Evolutionary conservation across 2,113 vertebrate genomes (phyloP).

Genomic region (Mastomys coucha): DNA sequence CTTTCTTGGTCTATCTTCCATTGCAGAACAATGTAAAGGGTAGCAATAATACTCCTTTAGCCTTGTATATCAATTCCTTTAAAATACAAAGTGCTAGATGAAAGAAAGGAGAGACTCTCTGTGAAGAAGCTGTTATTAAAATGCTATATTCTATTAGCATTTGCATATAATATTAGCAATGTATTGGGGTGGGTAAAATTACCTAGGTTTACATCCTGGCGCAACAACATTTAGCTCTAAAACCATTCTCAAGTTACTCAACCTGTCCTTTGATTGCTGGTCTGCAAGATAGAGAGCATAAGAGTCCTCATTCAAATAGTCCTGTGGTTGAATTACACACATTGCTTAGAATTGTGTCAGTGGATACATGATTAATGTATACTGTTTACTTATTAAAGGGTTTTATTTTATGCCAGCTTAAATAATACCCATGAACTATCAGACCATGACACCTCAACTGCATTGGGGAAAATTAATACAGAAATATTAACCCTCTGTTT

Average conservation of each 20-base stretch:
- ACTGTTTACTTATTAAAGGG: background rate
- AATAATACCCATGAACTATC: background rate
- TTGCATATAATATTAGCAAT: background rate
- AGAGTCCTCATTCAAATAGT: background rate
- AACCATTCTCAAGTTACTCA: background rate
- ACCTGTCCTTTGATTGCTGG: background rate
- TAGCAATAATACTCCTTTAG: background rate
- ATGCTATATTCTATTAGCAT: background rate
- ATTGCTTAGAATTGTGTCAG: background rate
- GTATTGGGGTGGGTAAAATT: background rate
- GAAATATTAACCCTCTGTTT: background rate
- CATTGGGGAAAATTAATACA: constrained; percentile 11
- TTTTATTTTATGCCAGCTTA: background rate
- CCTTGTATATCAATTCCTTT: background rate
- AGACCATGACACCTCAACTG: background rate
- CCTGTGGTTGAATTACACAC: background rate
- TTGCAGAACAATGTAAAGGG: background rate
- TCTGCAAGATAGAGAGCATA: background rate
- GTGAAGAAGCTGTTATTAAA: background rate
- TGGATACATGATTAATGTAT: background rate
- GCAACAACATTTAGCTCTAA: background rate
- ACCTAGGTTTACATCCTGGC: background rate
- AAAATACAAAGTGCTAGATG: background rate
- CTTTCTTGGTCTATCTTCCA: background rate
- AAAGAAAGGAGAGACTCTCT: background rate